phyloP scores from a whole-genome alignment of 2,797 vertebrate species.

The Sorex maritimensis region DNA sequence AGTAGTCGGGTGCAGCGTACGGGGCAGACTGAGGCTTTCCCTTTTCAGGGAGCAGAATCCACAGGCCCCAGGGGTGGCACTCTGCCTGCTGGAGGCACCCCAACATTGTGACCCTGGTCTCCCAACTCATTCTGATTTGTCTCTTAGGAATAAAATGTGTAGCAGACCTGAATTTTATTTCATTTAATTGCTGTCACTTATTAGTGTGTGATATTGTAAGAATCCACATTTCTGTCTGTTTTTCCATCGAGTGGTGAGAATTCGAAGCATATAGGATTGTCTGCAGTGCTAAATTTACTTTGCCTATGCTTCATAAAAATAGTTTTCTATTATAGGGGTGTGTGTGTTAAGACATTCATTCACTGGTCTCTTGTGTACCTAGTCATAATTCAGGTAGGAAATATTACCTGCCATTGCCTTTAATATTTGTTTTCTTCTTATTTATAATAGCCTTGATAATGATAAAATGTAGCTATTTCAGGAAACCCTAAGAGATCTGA shows the following conservation, averaged over 20 bases:
- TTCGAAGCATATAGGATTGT: slow-evolving; percentile 53
- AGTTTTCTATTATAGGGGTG: not conserved
- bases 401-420: slow-evolving; percentile 35
- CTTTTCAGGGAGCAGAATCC: slow-evolving; percentile 50
- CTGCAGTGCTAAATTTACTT: slow-evolving; percentile 56
- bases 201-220: slow-evolving; percentile 36
- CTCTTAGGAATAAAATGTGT: slow-evolving; percentile 40
- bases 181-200: slow-evolving; percentile 44
- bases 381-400: slow-evolving; percentile 11
- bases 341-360: slow-evolving; percentile 53
- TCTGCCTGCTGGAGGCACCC: not conserved
- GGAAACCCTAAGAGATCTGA: slow-evolving; percentile 20
- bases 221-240: slow-evolving; percentile 29
- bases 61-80: not conserved
- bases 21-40: not conserved
- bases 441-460: slow-evolving; percentile 54
- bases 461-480: not conserved
- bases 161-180: slow-evolving; percentile 36
- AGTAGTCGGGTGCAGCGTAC: slow-evolving; percentile 15
- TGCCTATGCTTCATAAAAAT: slow-evolving; percentile 45
- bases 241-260: slow-evolving; percentile 31
- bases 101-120: not conserved
- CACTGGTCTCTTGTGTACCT: slow-evolving; percentile 23
- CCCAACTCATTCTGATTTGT: not conserved
- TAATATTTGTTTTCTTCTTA: slow-evolving; percentile 56